Conservation (phyloP, 2,797 vertebrate species). For the Labroides dimidiatus region DNA sequence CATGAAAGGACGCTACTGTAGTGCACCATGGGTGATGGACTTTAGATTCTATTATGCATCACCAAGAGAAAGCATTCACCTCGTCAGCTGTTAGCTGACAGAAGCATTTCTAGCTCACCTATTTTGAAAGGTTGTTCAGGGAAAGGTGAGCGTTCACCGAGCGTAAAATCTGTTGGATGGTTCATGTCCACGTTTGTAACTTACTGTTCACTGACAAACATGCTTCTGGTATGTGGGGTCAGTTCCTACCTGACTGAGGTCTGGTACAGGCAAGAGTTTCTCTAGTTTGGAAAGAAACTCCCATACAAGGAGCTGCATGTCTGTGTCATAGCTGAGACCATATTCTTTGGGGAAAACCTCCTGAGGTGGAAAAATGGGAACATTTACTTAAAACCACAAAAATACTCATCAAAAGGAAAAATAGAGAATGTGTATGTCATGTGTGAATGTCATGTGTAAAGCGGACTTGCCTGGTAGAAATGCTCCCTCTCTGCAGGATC, state of each 20-base stretch:
- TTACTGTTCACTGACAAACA: too few relatives aligned
- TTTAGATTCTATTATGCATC: too few relatives aligned
- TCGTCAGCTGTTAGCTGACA: too few relatives aligned
- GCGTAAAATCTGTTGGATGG: background rate
- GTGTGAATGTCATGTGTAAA: background rate
- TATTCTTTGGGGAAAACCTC: conserved; percentile 71
- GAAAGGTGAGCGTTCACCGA: background rate
- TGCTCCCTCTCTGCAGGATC: conserved; percentile 69
- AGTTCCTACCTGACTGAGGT: conserved; percentile 68
- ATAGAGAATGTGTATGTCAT: too few relatives aligned
- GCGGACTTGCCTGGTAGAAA: conserved; percentile 65
- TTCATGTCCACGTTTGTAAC: background rate
- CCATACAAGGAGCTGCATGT: conserved; percentile 74
- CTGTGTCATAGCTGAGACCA: conserved; percentile 60
- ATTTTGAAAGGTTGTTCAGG: too few relatives aligned
- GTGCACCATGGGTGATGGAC: too few relatives aligned
- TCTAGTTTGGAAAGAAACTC: conserved; percentile 76
- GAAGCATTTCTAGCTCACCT: too few relatives aligned
- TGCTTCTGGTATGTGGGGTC: background rate
- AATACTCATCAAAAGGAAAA: background rate
- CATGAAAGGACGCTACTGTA: too few relatives aligned
- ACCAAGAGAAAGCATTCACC: too few relatives aligned
- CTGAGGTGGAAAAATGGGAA: conserved; percentile 35
- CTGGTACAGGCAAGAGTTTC: conserved; percentile 70
- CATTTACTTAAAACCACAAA: background rate